Conservation (phyloP, 2,113 vertebrate genomes). For the Plectropomus leopardus region DNA sequence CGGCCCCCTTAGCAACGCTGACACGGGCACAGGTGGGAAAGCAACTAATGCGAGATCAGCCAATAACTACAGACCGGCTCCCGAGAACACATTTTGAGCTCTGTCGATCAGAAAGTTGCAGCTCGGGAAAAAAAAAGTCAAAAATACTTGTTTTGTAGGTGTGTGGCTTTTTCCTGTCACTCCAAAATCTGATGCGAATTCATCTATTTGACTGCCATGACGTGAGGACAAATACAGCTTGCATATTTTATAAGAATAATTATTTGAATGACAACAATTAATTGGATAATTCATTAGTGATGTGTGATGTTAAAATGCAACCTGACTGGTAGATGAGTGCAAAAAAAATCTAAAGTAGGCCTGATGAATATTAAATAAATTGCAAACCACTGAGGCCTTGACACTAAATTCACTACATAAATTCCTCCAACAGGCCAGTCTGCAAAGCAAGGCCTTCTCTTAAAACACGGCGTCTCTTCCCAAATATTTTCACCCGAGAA, state of each 20-base stretch:
- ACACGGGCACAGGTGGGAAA: constrained; percentile 69
- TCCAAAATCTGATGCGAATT: constrained; percentile 17
- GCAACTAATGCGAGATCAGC: constrained; percentile 38
- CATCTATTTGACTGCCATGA: constrained; percentile 25
- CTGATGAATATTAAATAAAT: constrained; percentile 45
- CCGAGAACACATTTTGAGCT: constrained; percentile 45
- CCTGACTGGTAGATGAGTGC: not conserved
- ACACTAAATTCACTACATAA: constrained; percentile 28
- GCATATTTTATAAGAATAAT: constrained; percentile 36
- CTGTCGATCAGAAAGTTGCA: constrained; percentile 61
- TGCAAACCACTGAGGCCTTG: constrained; percentile 49
- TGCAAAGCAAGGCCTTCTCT: constrained; percentile 53
- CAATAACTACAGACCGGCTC: constrained; percentile 12
- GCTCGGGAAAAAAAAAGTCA: constrained; percentile 34
- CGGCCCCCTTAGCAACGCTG: constrained; percentile 37
- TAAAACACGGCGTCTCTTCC: constrained; percentile 27
- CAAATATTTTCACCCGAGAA: constrained; percentile 55
- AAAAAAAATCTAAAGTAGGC: constrained; percentile 3
- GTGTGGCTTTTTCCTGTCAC: not conserved
- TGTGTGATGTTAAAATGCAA: constrained; percentile 19
- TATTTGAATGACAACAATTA: constrained; percentile 49
- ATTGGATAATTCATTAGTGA: constrained; percentile 48
- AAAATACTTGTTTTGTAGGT: not conserved
- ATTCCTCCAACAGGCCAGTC: constrained; percentile 35
- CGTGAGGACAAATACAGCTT: constrained; percentile 47